A percentile compares a stretch with the other conserved stretches of the same genome.
Evolutionary conservation across 2,113 vertebrate genomes (phyloP).

Genomic region (Triplophysa siluroides): DNA sequence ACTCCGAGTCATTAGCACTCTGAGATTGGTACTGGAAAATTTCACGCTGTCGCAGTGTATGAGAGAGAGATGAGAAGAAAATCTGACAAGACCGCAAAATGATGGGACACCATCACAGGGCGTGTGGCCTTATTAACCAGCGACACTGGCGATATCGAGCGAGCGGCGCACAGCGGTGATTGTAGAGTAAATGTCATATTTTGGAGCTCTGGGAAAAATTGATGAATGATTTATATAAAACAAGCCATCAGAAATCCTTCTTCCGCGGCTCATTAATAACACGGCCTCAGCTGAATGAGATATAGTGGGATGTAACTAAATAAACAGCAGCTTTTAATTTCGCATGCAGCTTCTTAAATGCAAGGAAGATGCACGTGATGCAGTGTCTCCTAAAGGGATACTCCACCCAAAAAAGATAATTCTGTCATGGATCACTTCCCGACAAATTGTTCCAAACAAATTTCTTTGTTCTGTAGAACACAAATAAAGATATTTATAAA

Average conservation of each 20-base stretch:
- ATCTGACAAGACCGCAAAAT: constrained; percentile 40
- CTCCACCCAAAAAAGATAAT: too few species aligned
- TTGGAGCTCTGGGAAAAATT: constrained; percentile 24
- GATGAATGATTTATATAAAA: constrained; percentile 40
- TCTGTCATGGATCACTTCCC: too few species aligned
- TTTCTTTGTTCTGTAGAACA: too few species aligned
- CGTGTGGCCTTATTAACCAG: constrained; percentile 45
- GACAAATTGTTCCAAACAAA: too few species aligned
- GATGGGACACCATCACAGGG: constrained; percentile 42
- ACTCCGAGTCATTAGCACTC: constrained; percentile 50
- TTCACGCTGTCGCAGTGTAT: constrained; percentile 41
- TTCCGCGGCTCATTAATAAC: not conserved
- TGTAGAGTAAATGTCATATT: constrained; percentile 37
- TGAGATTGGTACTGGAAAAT: constrained; percentile 47
- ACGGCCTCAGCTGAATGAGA: constrained; percentile 6
- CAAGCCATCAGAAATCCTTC: not conserved
- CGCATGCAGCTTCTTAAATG: not conserved
- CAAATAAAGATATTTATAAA: too few species aligned
- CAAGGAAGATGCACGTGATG: not conserved
- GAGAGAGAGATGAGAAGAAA: constrained; percentile 23
- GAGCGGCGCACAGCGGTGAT: constrained; percentile 24
- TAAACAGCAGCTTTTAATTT: not conserved
- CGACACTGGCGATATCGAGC: constrained; percentile 1
- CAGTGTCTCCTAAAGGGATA: not conserved
- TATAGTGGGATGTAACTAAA: not conserved